Evolutionary conservation across 2,797 vertebrate genomes (phyloP).

Genomic region (Eupleurogrammus muticus): DNA sequence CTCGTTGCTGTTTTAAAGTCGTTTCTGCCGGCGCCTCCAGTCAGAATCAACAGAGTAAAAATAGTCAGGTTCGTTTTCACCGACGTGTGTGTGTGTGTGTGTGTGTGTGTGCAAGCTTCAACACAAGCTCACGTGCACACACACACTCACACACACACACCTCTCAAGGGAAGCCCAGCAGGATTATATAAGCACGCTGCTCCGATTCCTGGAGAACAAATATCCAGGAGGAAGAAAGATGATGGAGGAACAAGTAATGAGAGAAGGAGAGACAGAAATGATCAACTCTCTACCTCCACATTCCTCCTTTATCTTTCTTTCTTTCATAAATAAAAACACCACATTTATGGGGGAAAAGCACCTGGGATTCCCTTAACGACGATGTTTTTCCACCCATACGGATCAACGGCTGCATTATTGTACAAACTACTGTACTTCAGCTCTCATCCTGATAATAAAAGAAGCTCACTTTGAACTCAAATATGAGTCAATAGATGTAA

Average conservation of each 20-base stretch:
- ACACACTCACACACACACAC: conserved; percentile 1
- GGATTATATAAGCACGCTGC: conserved; percentile 53
- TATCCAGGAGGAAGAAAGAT: conserved; percentile 22
- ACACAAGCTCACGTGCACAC: conserved; percentile 11
- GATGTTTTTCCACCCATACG: neutral
- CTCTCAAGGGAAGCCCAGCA: conserved; percentile 36
- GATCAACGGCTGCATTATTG: conserved; percentile 34
- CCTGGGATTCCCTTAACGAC: neutral
- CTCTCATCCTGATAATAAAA: neutral
- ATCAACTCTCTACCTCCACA: conserved; percentile 33
- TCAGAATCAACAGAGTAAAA: conserved; percentile 13
- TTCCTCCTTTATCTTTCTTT: conserved; percentile 42
- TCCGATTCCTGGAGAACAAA: conserved; percentile 55
- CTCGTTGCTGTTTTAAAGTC: conserved; percentile 7
- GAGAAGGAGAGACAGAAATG: conserved; percentile 20
- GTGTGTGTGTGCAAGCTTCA: neutral
- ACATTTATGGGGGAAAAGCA: neutral
- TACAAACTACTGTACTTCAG: neutral
- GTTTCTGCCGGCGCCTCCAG: conserved; percentile 1
- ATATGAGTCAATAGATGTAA: conserved; percentile 19
- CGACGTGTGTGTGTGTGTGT: no score
- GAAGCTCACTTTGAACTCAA: conserved; percentile 1
- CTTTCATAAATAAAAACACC: conserved; percentile 36
- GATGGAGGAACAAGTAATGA: no score
- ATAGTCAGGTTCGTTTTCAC: conserved; percentile 2